These are phyloP conservation scores for Ascaphus truei DNA, from an alignment of 2,113 vertebrate species.

Conservation along the genomic window DNA sequence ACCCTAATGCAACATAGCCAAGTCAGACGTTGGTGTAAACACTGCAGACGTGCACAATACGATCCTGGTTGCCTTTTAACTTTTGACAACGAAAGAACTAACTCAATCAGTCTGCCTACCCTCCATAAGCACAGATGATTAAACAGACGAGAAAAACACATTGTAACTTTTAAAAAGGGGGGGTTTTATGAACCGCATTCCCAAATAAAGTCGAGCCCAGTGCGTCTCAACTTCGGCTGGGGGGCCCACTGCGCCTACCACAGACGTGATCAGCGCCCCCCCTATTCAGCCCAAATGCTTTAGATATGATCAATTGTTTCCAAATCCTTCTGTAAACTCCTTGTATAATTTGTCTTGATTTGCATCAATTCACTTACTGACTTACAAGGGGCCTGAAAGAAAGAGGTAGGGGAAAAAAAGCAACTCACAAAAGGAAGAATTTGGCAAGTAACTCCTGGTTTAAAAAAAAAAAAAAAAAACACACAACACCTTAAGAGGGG, in stretches of 20 bases:
- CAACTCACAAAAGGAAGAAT: neutral
- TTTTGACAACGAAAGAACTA: neutral
- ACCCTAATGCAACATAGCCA: no score
- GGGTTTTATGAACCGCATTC: neutral
- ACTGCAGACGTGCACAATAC: neutral
- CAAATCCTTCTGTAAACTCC: conserved; percentile 22
- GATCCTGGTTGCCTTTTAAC: neutral
- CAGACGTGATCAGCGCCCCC: no score
- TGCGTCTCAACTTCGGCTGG: neutral
- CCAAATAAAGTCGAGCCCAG: neutral
- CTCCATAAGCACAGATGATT: neutral
- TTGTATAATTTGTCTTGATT: neutral
- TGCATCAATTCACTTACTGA: conserved; percentile 32
- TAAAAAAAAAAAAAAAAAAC: no score
- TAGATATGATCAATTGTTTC: neutral
- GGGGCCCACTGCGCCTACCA: neutral
- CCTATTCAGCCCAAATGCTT: no score
- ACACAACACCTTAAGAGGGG: conserved; percentile 26
- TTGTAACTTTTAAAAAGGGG: neutral
- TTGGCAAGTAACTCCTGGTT: conserved; percentile 15
- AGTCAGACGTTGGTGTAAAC: no score
- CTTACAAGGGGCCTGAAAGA: conserved; percentile 36
- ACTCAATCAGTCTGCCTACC: neutral
- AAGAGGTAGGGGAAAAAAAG: conserved; percentile 25
- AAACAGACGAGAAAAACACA: neutral